phyloP scores from a whole-genome alignment of 2,113 vertebrate genomes.

The Cavia aperea region DNA sequence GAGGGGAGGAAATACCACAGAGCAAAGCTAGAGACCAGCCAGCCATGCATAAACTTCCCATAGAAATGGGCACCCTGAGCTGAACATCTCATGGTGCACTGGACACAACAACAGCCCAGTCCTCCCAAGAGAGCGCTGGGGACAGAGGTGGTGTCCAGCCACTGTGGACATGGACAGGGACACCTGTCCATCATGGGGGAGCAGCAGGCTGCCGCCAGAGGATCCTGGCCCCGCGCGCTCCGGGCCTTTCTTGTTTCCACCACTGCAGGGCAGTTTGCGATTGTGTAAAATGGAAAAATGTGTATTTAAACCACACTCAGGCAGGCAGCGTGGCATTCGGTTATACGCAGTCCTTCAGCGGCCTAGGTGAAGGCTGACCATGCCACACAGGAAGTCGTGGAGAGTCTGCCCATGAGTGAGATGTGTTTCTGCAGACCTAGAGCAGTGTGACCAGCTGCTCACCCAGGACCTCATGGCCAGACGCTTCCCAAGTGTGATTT shows the following conservation, averaged over 20 bases:
- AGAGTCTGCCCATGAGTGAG: not conserved
- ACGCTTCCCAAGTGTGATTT: not conserved
- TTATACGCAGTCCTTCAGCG: not conserved
- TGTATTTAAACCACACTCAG: not conserved
- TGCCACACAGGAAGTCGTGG: not conserved
- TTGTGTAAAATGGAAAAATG: not conserved
- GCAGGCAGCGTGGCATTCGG: not conserved
- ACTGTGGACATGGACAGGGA: not conserved
- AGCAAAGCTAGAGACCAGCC: not conserved
- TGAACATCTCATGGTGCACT: not conserved
- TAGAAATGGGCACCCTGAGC: not conserved
- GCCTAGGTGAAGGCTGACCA: not conserved
- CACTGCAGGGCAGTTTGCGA: not conserved
- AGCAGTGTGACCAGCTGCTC: not conserved
- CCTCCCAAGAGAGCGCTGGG: no score
- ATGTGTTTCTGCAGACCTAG: not conserved
- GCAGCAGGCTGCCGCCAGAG: not conserved
- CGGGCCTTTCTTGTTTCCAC: not conserved
- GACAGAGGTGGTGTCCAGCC: not conserved
- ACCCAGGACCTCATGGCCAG: not conserved
- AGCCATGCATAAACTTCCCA: not conserved
- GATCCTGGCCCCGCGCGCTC: no score
- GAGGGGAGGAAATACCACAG: not conserved
- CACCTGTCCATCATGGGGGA: fast-evolving
- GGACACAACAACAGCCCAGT: fast-evolving